Evolutionary conservation across 2,797 vertebrate species (phyloP).

Genomic region (Clarias pachynema): DNA sequence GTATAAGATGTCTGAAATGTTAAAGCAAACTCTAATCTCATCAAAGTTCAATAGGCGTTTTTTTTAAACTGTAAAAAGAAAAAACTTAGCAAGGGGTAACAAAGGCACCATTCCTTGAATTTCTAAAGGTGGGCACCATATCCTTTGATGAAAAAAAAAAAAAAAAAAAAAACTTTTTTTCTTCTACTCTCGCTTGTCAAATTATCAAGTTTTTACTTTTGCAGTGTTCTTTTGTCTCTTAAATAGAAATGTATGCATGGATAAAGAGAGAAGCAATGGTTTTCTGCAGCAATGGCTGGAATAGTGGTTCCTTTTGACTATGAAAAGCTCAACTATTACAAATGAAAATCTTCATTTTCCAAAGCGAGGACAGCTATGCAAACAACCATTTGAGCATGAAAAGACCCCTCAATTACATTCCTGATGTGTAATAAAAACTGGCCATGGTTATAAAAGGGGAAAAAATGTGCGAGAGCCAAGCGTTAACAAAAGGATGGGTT

Average conservation of each 20-base stretch:
- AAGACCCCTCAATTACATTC: conserved; percentile 47
- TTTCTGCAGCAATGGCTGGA: conserved; percentile 7
- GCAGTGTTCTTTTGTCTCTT: conserved; percentile 49
- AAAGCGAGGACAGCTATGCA: conserved; percentile 41
- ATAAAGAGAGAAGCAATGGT: conserved; percentile 12
- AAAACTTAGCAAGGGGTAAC: conserved; percentile 16
- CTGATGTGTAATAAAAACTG: conserved; percentile 42
- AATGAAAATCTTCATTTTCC: conserved; percentile 54
- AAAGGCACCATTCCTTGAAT: conserved; percentile 45
- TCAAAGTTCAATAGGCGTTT: conserved; percentile 43
- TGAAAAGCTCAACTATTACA: conserved; percentile 48
- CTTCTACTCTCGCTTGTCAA: conserved; percentile 33
- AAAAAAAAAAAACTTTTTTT: neutral
- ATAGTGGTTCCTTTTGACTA: conserved; percentile 33
- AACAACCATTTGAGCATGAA: conserved; percentile 54
- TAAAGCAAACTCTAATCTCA: conserved; percentile 48
- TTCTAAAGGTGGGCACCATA: conserved; percentile 23
- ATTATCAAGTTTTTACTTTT: conserved; percentile 46
- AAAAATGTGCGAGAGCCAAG: neutral
- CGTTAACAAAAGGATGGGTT: neutral
- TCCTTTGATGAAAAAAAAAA: conserved; percentile 23
- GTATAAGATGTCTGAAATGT: conserved; percentile 22
- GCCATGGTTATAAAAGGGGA: neutral
- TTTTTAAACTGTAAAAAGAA: conserved; percentile 25
- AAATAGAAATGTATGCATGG: conserved; percentile 39